A percentile compares a stretch with the other conserved stretches of the same genome.
phyloP scores from a whole-genome alignment of 1,140 invertebrate species.

The Arctopsyche grandis region DNA sequence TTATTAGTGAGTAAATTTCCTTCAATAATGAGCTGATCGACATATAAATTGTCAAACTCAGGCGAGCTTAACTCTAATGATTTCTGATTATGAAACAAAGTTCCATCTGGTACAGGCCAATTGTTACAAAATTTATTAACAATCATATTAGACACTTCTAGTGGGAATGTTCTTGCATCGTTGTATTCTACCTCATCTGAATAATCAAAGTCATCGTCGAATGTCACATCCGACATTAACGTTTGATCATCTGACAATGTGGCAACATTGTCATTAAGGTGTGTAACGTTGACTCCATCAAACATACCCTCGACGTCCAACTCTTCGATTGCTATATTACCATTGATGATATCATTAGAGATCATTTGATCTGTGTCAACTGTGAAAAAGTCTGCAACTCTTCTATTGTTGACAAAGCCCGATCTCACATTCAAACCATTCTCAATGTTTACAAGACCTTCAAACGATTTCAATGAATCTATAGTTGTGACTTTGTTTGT shows the following conservation, averaged over 20 bases:
- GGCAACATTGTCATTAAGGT: conserved; percentile 57
- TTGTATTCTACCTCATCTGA: neutral
- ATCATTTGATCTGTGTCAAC: conserved; percentile 61
- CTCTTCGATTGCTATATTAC: conserved; percentile 61
- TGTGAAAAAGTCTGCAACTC: conserved; percentile 60
- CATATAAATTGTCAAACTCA: conserved; percentile 38
- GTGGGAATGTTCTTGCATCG: conserved; percentile 9
- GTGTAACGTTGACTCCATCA: conserved; percentile 57
- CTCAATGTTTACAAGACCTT: conserved; percentile 56
- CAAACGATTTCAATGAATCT: conserved; percentile 60
- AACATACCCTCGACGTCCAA: conserved; percentile 56
- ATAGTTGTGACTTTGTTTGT: conserved; percentile 58
- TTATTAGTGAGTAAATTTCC: conserved; percentile 41
- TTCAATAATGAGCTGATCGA: conserved; percentile 44
- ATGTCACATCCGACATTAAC: conserved; percentile 43
- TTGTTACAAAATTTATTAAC: conserved; percentile 47
- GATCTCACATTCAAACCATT: conserved; percentile 57
- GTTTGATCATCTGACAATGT: conserved; percentile 57
- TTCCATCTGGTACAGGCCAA: conserved; percentile 42
- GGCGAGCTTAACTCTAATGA: conserved; percentile 42
- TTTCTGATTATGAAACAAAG: conserved; percentile 25
- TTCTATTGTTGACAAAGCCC: conserved; percentile 59
- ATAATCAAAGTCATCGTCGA: conserved; percentile 44
- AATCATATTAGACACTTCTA: conserved; percentile 39
- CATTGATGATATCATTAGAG: conserved; percentile 57